These are phyloP conservation scores for Anguilla anguilla DNA, from an alignment of 2,797 vertebrate species.

Conservation along the genomic window DNA sequence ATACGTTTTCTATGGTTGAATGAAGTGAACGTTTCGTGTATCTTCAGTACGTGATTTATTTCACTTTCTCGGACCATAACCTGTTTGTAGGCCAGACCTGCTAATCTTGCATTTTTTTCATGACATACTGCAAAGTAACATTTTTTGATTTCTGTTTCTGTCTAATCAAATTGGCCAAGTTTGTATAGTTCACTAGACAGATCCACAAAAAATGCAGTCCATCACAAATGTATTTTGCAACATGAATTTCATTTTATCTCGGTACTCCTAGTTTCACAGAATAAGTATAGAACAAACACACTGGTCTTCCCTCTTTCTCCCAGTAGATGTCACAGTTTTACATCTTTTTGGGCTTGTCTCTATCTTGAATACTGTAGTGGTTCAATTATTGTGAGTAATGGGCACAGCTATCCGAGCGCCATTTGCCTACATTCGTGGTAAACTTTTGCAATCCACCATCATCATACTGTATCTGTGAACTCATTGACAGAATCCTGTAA, in stretches of 20 bases:
- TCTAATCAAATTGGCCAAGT: background rate
- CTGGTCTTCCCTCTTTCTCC: constrained; percentile 30
- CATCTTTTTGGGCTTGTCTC: constrained; percentile 18
- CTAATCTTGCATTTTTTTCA: background rate
- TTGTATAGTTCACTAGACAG: background rate
- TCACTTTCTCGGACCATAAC: background rate
- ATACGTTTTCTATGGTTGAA: background rate
- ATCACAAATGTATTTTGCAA: background rate
- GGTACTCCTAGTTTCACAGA: background rate
- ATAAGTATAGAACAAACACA: background rate
- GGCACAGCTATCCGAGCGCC: background rate
- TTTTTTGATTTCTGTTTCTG: background rate
- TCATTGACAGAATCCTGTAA: background rate
- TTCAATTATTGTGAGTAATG: background rate
- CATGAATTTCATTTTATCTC: background rate
- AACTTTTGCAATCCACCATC: background rate
- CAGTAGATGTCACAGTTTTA: constrained; percentile 49
- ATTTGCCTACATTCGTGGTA: background rate
- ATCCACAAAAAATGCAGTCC: background rate
- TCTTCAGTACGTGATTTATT: background rate
- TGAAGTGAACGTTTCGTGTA: background rate
- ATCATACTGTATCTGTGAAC: background rate
- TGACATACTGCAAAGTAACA: background rate
- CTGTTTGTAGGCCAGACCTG: background rate
- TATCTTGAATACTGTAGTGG: background rate